A percentile compares a stretch with the other conserved stretches of the same genome.
phyloP scores from a whole-genome alignment of 2,113 vertebrate genomes.

The Asarcornis scutulata region DNA sequence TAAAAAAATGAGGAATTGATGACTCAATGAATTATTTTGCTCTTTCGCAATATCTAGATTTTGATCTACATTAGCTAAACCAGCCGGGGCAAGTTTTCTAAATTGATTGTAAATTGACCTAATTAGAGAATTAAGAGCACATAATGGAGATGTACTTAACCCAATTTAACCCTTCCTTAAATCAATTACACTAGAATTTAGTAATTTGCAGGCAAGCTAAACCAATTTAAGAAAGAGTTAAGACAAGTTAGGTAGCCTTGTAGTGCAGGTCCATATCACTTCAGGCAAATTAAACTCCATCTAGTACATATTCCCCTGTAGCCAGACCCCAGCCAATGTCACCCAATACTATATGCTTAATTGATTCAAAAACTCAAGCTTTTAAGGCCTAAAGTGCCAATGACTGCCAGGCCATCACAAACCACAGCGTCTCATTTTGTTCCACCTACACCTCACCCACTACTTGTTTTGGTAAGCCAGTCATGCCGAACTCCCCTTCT shows the following conservation, averaged over 20 bases:
- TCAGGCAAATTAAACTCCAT: neutral
- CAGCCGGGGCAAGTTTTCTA: neutral
- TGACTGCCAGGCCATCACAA: neutral
- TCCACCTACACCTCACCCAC: neutral
- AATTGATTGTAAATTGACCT: constrained; percentile 17
- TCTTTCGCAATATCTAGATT: neutral
- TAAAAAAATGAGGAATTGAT: neutral
- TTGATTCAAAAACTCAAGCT: neutral
- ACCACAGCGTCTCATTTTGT: neutral
- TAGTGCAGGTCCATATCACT: neutral
- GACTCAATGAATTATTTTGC: neutral
- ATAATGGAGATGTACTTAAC: neutral
- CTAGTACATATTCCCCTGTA: neutral
- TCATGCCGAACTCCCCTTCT: neutral
- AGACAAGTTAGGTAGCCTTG: neutral
- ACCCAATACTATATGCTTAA: neutral
- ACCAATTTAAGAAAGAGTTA: neutral
- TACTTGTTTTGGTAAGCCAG: neutral
- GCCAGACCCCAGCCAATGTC: neutral
- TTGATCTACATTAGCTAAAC: neutral
- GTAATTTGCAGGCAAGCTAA: neutral
- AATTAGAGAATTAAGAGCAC: neutral
- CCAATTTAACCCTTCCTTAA: constrained; percentile 11
- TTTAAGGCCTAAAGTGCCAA: neutral
- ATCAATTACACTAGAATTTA: neutral